phyloP scores from a whole-genome alignment of 1,140 invertebrate species.

The Drosophila nannoptera region DNA sequence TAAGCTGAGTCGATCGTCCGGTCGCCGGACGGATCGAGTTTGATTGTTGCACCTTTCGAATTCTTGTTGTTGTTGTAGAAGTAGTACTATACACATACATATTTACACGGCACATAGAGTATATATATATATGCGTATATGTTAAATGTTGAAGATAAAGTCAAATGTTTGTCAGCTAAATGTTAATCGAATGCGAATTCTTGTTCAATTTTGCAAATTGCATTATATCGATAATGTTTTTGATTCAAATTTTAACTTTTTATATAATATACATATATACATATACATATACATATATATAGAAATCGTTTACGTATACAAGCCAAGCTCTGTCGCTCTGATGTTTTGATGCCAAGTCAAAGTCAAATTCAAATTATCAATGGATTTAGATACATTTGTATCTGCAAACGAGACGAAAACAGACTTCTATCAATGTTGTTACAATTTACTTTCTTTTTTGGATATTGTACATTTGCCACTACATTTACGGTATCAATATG shows the following conservation, averaged over 20 bases:
- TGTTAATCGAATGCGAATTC: constrained; percentile 30
- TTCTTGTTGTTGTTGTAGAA: constrained; percentile 51
- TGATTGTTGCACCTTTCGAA: constrained; percentile 43
- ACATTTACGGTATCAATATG: constrained; percentile 22
- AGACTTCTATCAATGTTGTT: constrained; percentile 64
- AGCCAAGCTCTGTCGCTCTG: constrained; percentile 57
- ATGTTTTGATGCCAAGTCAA: constrained; percentile 53
- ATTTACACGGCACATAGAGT: constrained; percentile 19
- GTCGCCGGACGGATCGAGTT: constrained; percentile 2
- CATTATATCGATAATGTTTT: constrained; percentile 58
- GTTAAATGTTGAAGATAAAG: constrained; percentile 39
- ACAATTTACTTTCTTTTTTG: constrained; percentile 41
- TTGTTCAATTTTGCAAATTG: constrained; percentile 38
- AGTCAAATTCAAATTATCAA: constrained; percentile 41
- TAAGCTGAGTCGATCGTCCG: constrained; percentile 80
- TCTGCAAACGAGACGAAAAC: constrained; percentile 35
- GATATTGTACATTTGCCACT: constrained; percentile 60
- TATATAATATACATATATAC: constrained; percentile 32
- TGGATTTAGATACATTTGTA: constrained; percentile 33
- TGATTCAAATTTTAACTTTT: constrained; percentile 65
- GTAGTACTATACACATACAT: constrained; percentile 23
- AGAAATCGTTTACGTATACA: too few relatives aligned
- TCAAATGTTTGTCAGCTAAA: constrained; percentile 37
- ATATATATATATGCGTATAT: constrained; percentile 3
- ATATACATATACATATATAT: constrained; percentile 11